These are phyloP conservation scores for Apteryx mantelli DNA, from an alignment of 2,113 vertebrate genomes.

Conservation along the genomic window DNA sequence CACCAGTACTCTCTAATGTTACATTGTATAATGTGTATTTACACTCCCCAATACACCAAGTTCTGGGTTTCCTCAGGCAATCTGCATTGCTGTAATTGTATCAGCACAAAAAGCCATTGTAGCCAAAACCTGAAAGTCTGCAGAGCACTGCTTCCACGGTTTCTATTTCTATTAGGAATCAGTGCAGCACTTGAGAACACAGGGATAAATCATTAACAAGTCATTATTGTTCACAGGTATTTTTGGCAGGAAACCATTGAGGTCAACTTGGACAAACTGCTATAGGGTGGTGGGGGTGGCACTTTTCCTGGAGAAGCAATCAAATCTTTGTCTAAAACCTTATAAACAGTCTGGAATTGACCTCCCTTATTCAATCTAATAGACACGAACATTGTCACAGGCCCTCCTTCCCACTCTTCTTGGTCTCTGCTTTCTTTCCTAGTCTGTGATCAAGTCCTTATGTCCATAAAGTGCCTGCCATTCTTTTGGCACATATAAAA, in stretches of 20 bases:
- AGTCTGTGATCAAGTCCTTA: background rate
- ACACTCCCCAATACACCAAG: background rate
- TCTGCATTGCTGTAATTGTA: background rate
- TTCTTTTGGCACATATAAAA: background rate
- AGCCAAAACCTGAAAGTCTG: background rate
- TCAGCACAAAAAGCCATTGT: conserved; percentile 28
- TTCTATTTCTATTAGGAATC: conserved; percentile 7
- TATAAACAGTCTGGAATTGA: background rate
- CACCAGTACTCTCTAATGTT: background rate
- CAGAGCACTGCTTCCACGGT: background rate
- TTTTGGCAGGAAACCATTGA: conserved; percentile 63
- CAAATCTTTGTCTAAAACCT: background rate
- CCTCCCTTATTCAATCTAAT: background rate
- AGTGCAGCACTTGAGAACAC: conserved; percentile 37
- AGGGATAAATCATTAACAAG: conserved; percentile 71
- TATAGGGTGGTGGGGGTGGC: background rate
- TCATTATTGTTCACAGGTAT: conserved; percentile 67
- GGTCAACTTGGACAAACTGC: conserved; percentile 49
- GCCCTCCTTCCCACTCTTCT: background rate
- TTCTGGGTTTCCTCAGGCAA: background rate
- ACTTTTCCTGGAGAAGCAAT: background rate
- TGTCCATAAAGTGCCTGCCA: fast-evolving
- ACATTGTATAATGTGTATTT: background rate
- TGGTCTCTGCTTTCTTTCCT: background rate
- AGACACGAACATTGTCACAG: fast-evolving